A percentile compares a stretch with the other conserved stretches of the same genome.
These are phyloP conservation scores for Conomelus anceps DNA, from an alignment of 2,888 invertebrate species.

Conservation along the genomic window DNA sequence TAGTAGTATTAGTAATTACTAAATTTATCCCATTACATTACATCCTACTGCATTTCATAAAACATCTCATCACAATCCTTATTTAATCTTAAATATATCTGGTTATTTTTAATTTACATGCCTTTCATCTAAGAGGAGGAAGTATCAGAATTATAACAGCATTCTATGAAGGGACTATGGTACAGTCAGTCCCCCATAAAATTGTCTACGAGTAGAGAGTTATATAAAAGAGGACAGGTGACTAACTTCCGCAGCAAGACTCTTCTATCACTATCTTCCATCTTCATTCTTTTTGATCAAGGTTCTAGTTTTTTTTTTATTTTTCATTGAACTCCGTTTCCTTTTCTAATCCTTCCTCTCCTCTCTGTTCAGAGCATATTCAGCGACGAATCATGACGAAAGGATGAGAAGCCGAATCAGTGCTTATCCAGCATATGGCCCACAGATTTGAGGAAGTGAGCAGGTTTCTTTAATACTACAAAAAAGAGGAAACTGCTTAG, in stretches of 20 bases:
- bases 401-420: neutral
- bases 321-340: neutral
- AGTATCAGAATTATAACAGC: neutral
- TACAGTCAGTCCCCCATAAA: too few species aligned
- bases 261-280: neutral
- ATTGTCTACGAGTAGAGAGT: neutral
- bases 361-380: neutral
- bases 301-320: neutral
- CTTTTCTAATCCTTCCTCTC: neutral
- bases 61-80: neutral
- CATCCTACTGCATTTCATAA: neutral
- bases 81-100: too few species aligned
- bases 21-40: too few species aligned
- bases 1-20: too few species aligned
- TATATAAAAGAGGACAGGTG: neutral
- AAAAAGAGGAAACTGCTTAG: neutral
- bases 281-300: neutral
- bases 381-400: neutral
- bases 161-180: neutral
- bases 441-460: neutral
- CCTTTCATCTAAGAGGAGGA: too few species aligned
- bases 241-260: neutral
- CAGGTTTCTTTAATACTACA: neutral
- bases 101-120: too few species aligned
- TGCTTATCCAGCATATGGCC: neutral